Conservation (phyloP, 2,888 invertebrate genomes). For the Bruchidius siliquastri region DNA sequence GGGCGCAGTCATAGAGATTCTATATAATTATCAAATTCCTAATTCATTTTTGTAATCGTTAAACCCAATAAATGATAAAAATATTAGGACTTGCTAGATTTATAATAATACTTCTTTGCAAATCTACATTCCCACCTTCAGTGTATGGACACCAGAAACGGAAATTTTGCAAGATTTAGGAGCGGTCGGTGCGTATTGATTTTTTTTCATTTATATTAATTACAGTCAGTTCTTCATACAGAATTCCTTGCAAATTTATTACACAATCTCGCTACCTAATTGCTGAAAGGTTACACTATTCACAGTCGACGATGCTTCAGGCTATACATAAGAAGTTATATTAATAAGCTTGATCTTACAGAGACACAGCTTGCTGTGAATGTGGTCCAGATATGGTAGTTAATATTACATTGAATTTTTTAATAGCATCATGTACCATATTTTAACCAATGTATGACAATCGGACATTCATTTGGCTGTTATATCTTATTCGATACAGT, state of each 20-base stretch:
- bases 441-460: not conserved
- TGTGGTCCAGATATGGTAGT: not conserved
- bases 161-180: not conserved
- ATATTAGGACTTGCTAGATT: too few relatives aligned
- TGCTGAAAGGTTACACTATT: not conserved
- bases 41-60: too few relatives aligned
- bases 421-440: not conserved
- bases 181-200: not conserved
- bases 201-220: not conserved
- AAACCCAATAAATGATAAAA: too few relatives aligned
- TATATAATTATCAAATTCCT: too few relatives aligned
- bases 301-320: not conserved
- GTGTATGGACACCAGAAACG: too few relatives aligned
- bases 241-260: not conserved
- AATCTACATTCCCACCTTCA: too few relatives aligned
- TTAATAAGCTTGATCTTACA: not conserved
- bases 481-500: too few relatives aligned
- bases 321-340: not conserved
- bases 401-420: not conserved
- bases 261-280: not conserved
- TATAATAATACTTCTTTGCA: too few relatives aligned
- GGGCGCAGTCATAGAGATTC: too few relatives aligned
- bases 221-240: not conserved
- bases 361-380: not conserved
- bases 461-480: not conserved